Conservation (phyloP, 2,797 vertebrate species). For the Sebastes umbrosus region DNA sequence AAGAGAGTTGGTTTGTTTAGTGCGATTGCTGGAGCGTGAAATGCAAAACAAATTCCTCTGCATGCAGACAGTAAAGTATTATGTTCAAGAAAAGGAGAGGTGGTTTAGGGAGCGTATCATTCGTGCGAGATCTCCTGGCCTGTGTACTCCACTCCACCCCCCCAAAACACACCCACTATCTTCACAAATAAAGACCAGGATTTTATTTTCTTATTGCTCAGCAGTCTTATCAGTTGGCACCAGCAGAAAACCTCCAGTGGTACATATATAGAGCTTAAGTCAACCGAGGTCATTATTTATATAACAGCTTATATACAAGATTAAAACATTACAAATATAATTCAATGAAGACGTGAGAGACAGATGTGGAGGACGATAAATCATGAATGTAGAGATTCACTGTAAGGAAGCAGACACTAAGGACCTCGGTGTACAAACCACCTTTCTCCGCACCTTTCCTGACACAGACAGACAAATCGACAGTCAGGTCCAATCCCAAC, state of each 20-base stretch:
- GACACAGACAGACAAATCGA: not conserved
- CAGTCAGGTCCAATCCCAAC: not conserved
- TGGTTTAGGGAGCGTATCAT: not conserved
- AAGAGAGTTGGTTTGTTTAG: conserved; percentile 7
- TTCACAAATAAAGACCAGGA: conserved; percentile 6
- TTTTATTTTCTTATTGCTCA: not conserved
- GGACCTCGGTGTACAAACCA: not conserved
- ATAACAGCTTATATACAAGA: not conserved
- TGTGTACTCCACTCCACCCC: not conserved
- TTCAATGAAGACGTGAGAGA: not conserved
- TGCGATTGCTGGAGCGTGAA: conserved; percentile 21
- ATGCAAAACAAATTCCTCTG: conserved; percentile 34
- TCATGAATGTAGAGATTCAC: not conserved
- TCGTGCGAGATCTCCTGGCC: conserved; percentile 9
- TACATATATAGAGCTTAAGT: not conserved
- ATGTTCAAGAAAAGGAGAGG: not conserved
- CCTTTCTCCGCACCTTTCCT: not conserved
- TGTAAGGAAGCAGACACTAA: not conserved
- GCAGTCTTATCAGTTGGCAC: conserved; percentile 10
- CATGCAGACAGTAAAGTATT: conserved; percentile 8
- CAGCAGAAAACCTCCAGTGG: conserved; percentile 5
- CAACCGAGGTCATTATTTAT: not conserved
- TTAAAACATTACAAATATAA: not conserved
- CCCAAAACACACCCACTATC: not conserved
- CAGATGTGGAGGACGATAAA: not conserved